These are phyloP conservation scores for Atta texana DNA, from an alignment of 1,140 invertebrate species.

Conservation along the genomic window DNA sequence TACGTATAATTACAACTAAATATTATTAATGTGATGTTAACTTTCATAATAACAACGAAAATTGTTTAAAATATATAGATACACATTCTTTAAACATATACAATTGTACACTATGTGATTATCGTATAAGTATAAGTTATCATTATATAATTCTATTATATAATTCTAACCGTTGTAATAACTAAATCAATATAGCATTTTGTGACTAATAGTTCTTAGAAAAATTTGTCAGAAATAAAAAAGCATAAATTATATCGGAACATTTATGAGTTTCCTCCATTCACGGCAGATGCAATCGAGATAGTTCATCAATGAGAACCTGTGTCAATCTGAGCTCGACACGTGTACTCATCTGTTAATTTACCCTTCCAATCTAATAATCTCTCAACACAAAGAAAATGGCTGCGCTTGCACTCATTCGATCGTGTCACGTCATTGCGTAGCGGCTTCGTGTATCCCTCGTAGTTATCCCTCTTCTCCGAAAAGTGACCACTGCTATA, in stretches of 20 bases:
- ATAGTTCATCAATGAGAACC: slow-evolving; percentile 68
- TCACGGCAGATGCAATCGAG: slow-evolving; percentile 42
- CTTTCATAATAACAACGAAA: background rate
- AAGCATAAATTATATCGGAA: background rate
- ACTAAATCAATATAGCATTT: background rate
- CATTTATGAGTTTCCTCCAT: slow-evolving; percentile 42
- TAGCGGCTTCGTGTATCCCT: background rate
- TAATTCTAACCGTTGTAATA: background rate
- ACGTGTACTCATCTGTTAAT: slow-evolving; percentile 74
- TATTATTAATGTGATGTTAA: background rate
- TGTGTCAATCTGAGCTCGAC: slow-evolving; percentile 72
- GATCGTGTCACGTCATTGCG: background rate
- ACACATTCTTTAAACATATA: background rate
- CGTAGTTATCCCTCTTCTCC: slow-evolving; percentile 40
- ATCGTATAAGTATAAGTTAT: background rate
- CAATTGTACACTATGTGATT: background rate
- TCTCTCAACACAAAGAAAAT: slow-evolving; percentile 54
- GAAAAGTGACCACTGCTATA: slow-evolving; percentile 71
- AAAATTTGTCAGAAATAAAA: background rate
- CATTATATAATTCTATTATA: background rate
- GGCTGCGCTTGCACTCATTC: slow-evolving; percentile 42
- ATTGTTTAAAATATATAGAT: background rate
- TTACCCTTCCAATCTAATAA: slow-evolving; percentile 69
- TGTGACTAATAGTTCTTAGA: background rate
- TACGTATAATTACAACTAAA: background rate